Conservation (phyloP, 2,797 vertebrate species). For the Sarcophilus harrisii region DNA sequence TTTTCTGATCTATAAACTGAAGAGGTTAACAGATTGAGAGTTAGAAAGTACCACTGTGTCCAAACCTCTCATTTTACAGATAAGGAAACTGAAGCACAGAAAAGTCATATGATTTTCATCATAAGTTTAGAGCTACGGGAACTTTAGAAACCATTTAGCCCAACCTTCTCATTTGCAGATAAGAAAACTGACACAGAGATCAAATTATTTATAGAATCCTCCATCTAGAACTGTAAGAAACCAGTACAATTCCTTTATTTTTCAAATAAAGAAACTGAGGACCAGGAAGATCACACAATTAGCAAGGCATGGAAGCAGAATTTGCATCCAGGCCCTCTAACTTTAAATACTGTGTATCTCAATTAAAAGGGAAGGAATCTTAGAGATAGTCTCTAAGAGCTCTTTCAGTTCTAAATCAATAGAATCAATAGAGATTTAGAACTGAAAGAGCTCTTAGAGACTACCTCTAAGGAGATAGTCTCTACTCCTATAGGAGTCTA, state of each 20-base stretch:
- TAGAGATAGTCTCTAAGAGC: too few species aligned
- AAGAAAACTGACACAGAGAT: background rate
- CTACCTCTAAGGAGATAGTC: too few species aligned
- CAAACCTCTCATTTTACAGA: background rate
- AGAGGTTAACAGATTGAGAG: background rate
- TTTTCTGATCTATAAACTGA: background rate
- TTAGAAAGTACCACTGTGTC: background rate
- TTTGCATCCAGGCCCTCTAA: background rate
- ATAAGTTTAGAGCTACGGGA: background rate
- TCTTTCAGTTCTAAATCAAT: too few species aligned
- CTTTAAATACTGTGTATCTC: background rate
- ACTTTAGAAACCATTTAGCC: background rate
- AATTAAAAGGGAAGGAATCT: background rate
- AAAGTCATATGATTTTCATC: background rate
- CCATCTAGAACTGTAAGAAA: background rate
- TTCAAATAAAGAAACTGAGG: background rate
- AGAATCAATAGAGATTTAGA: too few species aligned
- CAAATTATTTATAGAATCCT: background rate
- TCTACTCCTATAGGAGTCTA: too few species aligned
- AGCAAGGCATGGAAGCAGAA: background rate
- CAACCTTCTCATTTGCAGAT: background rate
- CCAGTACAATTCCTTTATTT: background rate
- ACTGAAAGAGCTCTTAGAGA: too few species aligned
- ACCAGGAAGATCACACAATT: background rate
- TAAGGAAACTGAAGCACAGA: background rate